Evolutionary conservation across 1,140 invertebrate genomes (phyloP).

Genomic region (Pinna nobilis): DNA sequence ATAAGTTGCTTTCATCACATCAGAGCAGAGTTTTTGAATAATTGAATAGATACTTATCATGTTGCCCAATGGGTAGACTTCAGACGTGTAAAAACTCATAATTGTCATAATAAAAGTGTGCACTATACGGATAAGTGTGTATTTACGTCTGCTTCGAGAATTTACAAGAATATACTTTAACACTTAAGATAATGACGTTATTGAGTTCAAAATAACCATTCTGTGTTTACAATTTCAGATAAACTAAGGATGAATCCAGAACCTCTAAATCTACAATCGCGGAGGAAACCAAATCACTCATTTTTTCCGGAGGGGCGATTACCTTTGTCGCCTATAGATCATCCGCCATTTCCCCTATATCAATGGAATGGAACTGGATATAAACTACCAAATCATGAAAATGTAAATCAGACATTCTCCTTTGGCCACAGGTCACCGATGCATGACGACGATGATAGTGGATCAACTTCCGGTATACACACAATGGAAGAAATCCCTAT

Average conservation of each 20-base stretch:
- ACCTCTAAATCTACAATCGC: conserved; percentile 1
- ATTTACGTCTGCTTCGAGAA: no score
- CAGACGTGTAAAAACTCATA: no score
- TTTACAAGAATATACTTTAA: no score
- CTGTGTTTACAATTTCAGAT: conserved; percentile 6
- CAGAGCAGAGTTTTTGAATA: no score
- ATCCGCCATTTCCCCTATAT: conserved; percentile 3
- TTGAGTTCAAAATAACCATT: neutral
- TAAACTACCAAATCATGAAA: neutral
- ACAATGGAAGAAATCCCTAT: conserved; percentile 43
- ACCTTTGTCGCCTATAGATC: conserved; percentile 39
- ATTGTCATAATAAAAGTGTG: no score
- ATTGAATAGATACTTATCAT: no score
- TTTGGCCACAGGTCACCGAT: conserved; percentile 1
- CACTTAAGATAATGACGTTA: no score
- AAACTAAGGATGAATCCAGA: conserved; percentile 14
- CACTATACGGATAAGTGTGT: no score
- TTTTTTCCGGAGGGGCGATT: conserved; percentile 35
- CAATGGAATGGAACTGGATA: neutral
- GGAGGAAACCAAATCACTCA: conserved; percentile 8
- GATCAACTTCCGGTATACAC: conserved; percentile 41
- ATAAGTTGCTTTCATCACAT: no score
- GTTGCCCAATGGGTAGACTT: no score
- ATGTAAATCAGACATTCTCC: neutral
- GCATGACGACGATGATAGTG: conserved; percentile 40